Conservation (phyloP, 2,797 vertebrate genomes). For the Chloroceryle inda region DNA sequence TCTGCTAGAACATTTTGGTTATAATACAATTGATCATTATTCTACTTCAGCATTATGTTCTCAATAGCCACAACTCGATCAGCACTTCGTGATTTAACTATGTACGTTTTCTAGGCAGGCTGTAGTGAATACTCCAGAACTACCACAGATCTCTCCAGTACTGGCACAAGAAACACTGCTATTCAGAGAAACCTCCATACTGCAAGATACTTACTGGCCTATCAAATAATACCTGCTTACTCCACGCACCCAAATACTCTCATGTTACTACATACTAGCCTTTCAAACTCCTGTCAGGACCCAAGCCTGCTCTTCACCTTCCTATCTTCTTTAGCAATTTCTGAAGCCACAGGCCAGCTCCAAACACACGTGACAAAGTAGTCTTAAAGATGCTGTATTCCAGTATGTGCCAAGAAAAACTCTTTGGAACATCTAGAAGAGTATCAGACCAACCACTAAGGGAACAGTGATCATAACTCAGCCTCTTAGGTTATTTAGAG, state of each 20-base stretch:
- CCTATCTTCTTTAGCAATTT: not conserved
- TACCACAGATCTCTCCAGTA: not conserved
- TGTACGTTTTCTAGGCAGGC: not conserved
- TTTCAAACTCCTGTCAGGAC: not conserved
- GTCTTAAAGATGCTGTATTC: not conserved
- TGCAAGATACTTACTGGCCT: not conserved
- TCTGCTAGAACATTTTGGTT: not conserved
- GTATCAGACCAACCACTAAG: accelerated
- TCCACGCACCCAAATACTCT: not conserved
- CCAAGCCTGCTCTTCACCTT: accelerated
- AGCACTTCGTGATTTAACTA: not conserved
- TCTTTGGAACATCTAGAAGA: not conserved
- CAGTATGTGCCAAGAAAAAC: not conserved
- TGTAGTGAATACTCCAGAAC: not conserved
- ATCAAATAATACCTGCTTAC: not conserved
- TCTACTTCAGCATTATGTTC: not conserved
- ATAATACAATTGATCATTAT: not conserved
- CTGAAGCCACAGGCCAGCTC: not conserved
- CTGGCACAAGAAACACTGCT: not conserved
- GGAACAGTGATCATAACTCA: not conserved
- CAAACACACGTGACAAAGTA: not conserved
- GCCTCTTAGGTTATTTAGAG: not conserved
- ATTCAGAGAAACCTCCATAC: not conserved
- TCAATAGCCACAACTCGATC: not conserved
- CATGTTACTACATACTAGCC: accelerated